Base-by-base conservation (phyloP, 1,140 invertebrate species). In the Drosophila kurseongensis region DNA sequence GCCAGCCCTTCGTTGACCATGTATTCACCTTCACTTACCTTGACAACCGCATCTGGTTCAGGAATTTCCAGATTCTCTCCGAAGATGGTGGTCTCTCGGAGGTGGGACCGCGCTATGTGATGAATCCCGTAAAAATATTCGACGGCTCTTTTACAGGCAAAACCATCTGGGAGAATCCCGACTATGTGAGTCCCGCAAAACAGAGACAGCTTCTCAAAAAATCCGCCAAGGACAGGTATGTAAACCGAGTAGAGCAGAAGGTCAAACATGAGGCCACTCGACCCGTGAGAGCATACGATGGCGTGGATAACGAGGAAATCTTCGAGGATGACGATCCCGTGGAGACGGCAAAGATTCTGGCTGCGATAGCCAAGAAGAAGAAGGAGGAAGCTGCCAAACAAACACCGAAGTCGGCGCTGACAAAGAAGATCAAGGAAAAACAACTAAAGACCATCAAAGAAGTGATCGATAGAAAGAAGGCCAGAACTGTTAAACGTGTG, bases 1-100 rank as follows among this genome's bases (percentile, higher is more conserved):
- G 98, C 92, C 98, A 99, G 93, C 99, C 99, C n/a, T 99, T 99
- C 92, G 96, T 98, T 90, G 99, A 99, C 93, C 98, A 99, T 93
- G 96, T 99, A 0, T 97, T 98, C 78, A 97, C 96, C 16, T 99
- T 99, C 90, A 96, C 96, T 65, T 94, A 98, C 63, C 90, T 99
- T 10, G 98, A 99, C 91, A 97, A 98, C 68, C 95, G 97, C 75
- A 98, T 99, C 91, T 99, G 98, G 98, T 99, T 99, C 89, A 94
- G 99, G 73, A 99, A 99, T 94, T 99, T 97, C 92, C 98, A 99
- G 93, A 99, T 99, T 82, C 93, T 99, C 18, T 97, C 98, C 52
- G 98, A 99, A 94, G 97, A 98, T 93, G 98, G 97, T 72, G 97
- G 97, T 48, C 93, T 99, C 36, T 96, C 97, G 38, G 99, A 99